phyloP scores from a whole-genome alignment of 2,797 vertebrate species.

The Limosa lapponica region DNA sequence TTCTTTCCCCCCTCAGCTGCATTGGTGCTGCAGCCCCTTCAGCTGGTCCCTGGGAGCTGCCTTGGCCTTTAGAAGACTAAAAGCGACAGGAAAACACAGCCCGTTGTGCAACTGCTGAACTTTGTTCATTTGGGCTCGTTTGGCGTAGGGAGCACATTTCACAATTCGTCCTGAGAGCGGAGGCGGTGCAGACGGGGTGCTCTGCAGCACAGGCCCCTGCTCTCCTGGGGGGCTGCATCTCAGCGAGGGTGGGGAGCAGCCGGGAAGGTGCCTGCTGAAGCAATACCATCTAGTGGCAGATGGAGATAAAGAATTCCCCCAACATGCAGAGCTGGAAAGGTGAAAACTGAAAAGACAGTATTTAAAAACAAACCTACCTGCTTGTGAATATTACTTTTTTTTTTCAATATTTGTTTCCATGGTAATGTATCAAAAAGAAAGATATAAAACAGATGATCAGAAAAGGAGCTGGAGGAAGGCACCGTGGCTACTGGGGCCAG shows the following conservation, averaged over 20 bases:
- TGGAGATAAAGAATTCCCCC: background rate
- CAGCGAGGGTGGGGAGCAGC: background rate
- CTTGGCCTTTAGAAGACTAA: background rate
- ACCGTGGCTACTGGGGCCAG: background rate
- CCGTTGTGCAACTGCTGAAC: background rate
- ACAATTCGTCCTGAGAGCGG: background rate
- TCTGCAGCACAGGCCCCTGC: background rate
- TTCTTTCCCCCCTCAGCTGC: background rate
- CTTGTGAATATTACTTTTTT: background rate
- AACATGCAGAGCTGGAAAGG: background rate
- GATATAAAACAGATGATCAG: background rate
- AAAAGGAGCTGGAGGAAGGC: background rate
- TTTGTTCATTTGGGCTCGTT: background rate
- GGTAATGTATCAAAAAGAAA: background rate
- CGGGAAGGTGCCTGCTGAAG: background rate
- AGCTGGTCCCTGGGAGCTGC: background rate
- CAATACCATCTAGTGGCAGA: constrained; percentile 46
- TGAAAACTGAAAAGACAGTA: background rate
- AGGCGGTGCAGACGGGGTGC: fast-evolving
- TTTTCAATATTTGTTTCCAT: background rate
- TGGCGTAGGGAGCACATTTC: fast-evolving
- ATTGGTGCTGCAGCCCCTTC: background rate
- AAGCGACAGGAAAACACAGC: background rate
- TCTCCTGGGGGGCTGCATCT: background rate
- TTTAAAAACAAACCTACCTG: background rate